phyloP scores from a whole-genome alignment of 2,797 vertebrate species.

The Tragelaphus eurycerus region DNA sequence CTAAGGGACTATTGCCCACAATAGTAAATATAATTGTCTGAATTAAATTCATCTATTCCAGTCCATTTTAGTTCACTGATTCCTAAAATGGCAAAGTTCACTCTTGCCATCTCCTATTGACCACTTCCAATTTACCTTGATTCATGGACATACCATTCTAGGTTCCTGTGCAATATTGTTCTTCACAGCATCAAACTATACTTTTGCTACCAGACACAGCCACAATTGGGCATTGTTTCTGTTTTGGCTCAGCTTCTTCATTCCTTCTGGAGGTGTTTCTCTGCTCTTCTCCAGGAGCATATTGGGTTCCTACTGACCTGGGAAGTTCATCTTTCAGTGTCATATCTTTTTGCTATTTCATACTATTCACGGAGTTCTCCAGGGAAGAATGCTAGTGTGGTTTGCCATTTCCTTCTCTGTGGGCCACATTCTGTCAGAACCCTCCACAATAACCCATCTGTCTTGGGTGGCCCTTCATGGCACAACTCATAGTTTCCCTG shows the following conservation, averaged over 20 bases:
- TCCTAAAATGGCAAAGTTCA: background rate
- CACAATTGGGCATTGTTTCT: background rate
- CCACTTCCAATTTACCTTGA: background rate
- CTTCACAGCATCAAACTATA: background rate
- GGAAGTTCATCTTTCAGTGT: background rate
- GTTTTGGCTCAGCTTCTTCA: background rate
- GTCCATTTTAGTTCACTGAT: background rate
- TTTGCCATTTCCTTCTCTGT: background rate
- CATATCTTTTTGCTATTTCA: background rate
- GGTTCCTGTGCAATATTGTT: background rate
- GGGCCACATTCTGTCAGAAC: background rate
- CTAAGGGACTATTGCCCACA: background rate
- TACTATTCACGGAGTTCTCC: background rate
- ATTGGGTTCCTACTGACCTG: background rate
- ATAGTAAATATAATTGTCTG: background rate
- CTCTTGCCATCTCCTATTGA: background rate
- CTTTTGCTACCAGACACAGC: background rate
- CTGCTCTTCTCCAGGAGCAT: background rate
- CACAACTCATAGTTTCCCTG: background rate
- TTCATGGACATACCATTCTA: background rate
- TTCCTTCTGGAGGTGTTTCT: background rate
- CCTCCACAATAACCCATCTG: background rate
- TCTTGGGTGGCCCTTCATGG: background rate
- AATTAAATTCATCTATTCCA: background rate
- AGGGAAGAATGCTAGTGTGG: background rate